Base-by-base conservation (phyloP, 2,113 vertebrate genomes). In the Hiodon alosoides region DNA sequence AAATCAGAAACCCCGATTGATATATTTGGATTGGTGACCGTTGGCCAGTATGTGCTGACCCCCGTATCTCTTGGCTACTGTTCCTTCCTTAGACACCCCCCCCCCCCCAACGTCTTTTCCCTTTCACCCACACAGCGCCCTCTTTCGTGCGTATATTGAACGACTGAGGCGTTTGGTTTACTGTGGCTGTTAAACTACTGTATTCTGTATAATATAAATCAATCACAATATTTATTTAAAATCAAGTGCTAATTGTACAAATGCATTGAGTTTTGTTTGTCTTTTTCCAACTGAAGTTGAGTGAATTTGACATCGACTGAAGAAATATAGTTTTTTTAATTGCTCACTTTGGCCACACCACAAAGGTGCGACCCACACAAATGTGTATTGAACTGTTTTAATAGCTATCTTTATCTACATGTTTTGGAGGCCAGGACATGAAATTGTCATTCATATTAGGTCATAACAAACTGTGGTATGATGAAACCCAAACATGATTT, bases 151-250 rank as follows among this genome's bases (percentile, higher is more conserved):
- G 89, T 85, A 87, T 83, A 79, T 77, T 80, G 71, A 85, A 78
- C 77, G 78, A 78, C 79, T 82, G 82, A 53, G 55, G 8, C 47
- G 46, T 48, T n/a, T 71, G 66, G 31, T 70, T 71, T 81, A 65
- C 72, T 84, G 47, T 66, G 79, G 79, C 86, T 86, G 84, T 87
- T 74, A 79, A 83, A 85, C 90, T 90, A 86, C 85, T 87, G 86
- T 88, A 76, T 81, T 84, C 76, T 88, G 76, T 85, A 74, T 81
- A 81, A 89, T 85, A 86, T 84, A 75, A 86, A 87, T 60, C 83
- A 67, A 81, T 86, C 2, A 76, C 77, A 73, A 75, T 81, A 92
- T 90, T 92, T 91, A 91, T 92, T 92, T 10, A 77, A 72, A 76
- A 50, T 66, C 52, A 73, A 65, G 72, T 53, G 65, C 17, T 64